Evolutionary conservation across 23 tunicate genomes (phyloP).

Genomic region (Styela clava): DNA sequence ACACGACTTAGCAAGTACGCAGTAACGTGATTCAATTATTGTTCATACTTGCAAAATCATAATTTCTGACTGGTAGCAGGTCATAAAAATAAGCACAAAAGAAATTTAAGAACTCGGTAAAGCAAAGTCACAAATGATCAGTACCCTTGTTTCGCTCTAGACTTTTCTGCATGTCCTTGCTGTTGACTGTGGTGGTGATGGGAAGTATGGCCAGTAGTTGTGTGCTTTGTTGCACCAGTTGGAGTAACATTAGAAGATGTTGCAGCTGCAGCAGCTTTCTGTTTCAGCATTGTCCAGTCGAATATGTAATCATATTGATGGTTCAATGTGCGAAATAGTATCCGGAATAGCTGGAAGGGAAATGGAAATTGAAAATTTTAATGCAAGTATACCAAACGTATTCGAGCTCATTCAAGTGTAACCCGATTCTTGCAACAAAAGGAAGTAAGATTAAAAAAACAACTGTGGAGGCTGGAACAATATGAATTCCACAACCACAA

Average conservation of each 20-base stretch:
- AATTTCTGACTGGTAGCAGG: no score
- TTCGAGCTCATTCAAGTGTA: not conserved
- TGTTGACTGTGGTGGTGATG: conserved; percentile 58
- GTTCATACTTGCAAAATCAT: no score
- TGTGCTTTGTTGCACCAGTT: conserved; percentile 89
- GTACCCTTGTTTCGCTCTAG: conserved; percentile 58
- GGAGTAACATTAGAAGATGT: conserved; percentile 68
- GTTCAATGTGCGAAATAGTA: conserved; percentile 49
- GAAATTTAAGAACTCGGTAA: no score
- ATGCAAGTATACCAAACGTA: not conserved
- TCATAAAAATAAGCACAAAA: no score
- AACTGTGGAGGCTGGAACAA: no score
- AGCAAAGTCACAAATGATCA: conserved; percentile 15
- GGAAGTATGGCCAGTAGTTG: conserved; percentile 58
- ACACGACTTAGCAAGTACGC: no score
- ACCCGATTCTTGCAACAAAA: no score
- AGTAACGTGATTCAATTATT: no score
- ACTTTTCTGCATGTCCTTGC: conserved; percentile 36
- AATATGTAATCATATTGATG: conserved; percentile 51
- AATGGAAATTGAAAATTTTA: no score
- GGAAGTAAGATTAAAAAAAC: no score
- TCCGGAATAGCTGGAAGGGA: conserved; percentile 75
- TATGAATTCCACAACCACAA: no score
- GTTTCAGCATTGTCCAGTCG: conserved; percentile 54
- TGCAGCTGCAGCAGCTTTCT: conserved; percentile 45